These are phyloP conservation scores for Punctoribates punctum DNA, from an alignment of 2,888 invertebrate species.

Conservation along the genomic window DNA sequence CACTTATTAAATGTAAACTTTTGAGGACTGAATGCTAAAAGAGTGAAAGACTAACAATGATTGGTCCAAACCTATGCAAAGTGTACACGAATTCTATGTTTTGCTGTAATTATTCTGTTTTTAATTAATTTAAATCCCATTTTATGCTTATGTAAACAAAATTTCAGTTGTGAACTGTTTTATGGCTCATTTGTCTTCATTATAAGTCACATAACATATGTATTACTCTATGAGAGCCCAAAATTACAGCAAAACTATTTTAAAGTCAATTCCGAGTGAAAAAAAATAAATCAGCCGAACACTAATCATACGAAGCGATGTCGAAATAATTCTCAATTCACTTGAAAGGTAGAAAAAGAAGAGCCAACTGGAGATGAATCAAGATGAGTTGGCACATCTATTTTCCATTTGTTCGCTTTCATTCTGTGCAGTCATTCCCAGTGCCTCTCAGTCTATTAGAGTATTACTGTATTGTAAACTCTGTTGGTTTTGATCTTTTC, in stretches of 20 bases:
- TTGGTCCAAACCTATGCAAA: background rate
- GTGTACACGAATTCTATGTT: background rate
- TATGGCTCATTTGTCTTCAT: constrained; percentile 34
- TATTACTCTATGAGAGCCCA: constrained; percentile 2
- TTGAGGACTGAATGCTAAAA: background rate
- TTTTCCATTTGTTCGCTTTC: background rate
- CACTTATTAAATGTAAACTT: background rate
- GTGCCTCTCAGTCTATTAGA: background rate
- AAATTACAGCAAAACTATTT: constrained; percentile 25
- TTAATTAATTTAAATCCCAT: constrained; percentile 35
- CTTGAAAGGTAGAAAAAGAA: background rate
- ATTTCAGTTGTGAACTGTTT: constrained; percentile 19
- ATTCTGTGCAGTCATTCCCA: background rate
- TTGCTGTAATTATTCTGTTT: constrained; percentile 23
- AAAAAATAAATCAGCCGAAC: constrained; percentile 28
- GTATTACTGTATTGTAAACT: background rate
- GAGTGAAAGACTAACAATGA: background rate
- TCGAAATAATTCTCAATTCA: background rate
- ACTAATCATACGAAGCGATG: background rate
- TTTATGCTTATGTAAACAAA: constrained; percentile 36
- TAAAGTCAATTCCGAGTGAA: constrained; percentile 7
- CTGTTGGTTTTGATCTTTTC: constrained; percentile 16
- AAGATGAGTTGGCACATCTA: background rate
- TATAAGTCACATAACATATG: constrained; percentile 15
- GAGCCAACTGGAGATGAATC: too few relatives aligned